These are phyloP conservation scores for Cacatua alba DNA, from an alignment of 2,113 vertebrate species.

Conservation along the genomic window DNA sequence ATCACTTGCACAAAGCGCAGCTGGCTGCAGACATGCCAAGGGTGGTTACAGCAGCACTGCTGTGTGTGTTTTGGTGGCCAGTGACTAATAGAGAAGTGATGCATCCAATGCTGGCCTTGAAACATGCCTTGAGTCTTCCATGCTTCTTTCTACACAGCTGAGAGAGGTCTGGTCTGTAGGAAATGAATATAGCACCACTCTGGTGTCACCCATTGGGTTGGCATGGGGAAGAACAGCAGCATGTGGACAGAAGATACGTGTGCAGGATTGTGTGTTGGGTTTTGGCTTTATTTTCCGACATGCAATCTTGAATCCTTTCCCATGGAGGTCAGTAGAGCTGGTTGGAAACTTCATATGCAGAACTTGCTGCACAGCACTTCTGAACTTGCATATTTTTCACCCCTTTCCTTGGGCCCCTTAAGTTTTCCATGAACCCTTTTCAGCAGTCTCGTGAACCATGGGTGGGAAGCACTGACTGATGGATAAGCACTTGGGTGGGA, in stretches of 20 bases:
- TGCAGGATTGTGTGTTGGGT: background rate
- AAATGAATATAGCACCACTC: background rate
- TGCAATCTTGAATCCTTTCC: background rate
- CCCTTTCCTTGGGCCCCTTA: background rate
- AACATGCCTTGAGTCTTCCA: background rate
- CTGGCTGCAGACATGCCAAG: background rate
- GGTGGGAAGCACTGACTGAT: background rate
- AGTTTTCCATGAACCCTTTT: background rate
- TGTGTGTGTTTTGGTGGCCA: background rate
- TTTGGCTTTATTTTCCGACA: background rate
- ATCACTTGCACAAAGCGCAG: background rate
- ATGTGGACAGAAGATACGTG: accelerated
- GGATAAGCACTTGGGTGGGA: background rate
- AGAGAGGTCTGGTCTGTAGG: background rate
- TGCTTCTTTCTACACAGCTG: background rate
- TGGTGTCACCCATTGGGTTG: background rate
- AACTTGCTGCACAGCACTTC: background rate
- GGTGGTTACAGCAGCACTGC: background rate
- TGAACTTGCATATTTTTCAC: background rate
- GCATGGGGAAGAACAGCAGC: background rate
- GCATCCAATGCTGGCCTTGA: background rate
- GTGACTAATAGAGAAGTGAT: background rate
- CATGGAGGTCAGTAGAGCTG: background rate
- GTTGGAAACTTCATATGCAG: background rate
- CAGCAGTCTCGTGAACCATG: background rate